These are phyloP conservation scores for Grallaria varia DNA, from an alignment of 2,113 vertebrate species.

Conservation along the genomic window DNA sequence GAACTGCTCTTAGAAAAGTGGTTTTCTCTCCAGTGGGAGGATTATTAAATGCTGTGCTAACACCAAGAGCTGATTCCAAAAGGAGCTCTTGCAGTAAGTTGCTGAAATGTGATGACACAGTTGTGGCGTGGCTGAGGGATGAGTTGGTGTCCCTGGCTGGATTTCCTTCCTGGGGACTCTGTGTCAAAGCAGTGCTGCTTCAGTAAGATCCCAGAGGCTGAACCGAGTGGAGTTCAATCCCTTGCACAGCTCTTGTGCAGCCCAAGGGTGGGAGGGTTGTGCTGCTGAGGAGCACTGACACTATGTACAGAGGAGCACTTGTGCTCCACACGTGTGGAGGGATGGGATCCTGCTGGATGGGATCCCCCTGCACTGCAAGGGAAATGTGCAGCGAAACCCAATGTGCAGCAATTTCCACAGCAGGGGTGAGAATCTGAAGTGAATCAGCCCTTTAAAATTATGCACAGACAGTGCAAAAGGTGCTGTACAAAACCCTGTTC, in stretches of 20 bases:
- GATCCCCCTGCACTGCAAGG: accelerated
- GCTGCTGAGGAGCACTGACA: accelerated
- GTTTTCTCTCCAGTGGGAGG: background rate
- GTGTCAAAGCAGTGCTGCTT: background rate
- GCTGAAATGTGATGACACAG: background rate
- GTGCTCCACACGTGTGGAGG: accelerated
- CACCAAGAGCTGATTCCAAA: background rate
- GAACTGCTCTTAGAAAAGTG: background rate
- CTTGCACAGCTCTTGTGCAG: accelerated
- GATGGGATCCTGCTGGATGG: background rate
- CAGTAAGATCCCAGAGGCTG: background rate
- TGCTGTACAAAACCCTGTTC: background rate
- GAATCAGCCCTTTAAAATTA: slow-evolving; percentile 11
- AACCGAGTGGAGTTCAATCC: background rate
- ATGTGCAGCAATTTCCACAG: background rate
- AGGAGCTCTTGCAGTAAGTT: background rate
- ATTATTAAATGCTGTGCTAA: background rate
- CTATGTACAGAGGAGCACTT: background rate
- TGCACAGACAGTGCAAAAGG: background rate
- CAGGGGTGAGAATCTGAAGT: background rate
- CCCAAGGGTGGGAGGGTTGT: background rate
- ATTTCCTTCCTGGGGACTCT: background rate
- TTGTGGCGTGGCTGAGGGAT: too few species aligned
- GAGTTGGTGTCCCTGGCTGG: accelerated
- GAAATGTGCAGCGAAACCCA: background rate